Percentiles rank a stretch among this genome's conserved stretches.
Conservation (phyloP, 2,797 vertebrate genomes). For the Enteromius argenteus region DNA sequence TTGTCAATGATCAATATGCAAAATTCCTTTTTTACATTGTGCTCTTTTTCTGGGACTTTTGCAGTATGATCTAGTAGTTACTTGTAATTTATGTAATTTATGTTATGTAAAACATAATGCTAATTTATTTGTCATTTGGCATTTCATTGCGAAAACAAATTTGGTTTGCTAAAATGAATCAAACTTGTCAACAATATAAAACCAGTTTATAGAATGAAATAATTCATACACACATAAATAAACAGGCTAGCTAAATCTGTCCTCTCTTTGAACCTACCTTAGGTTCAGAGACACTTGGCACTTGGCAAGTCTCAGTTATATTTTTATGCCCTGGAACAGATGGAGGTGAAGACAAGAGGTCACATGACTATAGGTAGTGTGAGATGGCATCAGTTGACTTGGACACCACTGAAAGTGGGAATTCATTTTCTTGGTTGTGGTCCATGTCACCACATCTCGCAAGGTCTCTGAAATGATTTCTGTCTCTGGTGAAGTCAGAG, state of each 20-base stretch:
- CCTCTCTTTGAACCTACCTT: not conserved
- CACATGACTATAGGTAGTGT: constrained; percentile 11
- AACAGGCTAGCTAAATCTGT: constrained; percentile 41
- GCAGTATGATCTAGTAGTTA: not conserved
- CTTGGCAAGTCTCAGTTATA: constrained; percentile 19
- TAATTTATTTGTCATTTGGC: not conserved
- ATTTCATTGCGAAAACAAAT: not conserved
- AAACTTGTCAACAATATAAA: not conserved
- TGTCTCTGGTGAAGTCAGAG: constrained; percentile 7
- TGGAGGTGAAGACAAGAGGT: constrained; percentile 22
- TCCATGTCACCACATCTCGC: not conserved
- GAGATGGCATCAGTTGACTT: constrained; percentile 13
- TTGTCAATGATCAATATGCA: not conserved
- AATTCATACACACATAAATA: no score
- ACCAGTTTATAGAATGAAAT: not conserved
- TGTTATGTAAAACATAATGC: not conserved
- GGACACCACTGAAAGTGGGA: not conserved
- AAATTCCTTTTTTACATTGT: not conserved
- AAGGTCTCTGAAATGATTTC: constrained; percentile 12
- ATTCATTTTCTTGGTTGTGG: constrained; percentile 17
- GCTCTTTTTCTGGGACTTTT: not conserved
- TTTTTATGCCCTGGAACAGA: constrained; percentile 18
- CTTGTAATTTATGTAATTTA: no score
- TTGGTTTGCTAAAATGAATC: not conserved
- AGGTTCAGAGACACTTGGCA: not conserved